These are phyloP conservation scores for Euura saliciscinereae DNA, from an alignment of 1,140 invertebrate species.

Conservation along the genomic window DNA sequence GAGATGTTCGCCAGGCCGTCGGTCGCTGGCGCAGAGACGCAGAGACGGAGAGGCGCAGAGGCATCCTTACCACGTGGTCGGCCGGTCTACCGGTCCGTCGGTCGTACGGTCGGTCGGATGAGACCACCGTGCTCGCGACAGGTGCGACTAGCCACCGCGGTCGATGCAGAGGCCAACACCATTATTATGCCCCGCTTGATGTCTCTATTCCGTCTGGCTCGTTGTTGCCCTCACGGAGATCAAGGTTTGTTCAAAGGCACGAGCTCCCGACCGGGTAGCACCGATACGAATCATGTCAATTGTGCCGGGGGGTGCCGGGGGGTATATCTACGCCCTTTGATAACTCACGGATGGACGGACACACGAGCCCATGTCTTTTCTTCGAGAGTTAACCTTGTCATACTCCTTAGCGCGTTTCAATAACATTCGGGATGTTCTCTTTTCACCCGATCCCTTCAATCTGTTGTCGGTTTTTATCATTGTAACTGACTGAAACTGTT, in stretches of 20 bases:
- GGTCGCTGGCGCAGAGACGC: not conserved
- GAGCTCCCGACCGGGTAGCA: not conserved
- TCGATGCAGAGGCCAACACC: slow-evolving; percentile 51
- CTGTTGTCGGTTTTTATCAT: too few relatives aligned
- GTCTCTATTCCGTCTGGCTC: slow-evolving; percentile 6
- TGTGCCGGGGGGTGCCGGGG: not conserved
- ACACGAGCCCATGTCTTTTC: too few relatives aligned
- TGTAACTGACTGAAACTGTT: too few relatives aligned
- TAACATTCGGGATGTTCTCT: too few relatives aligned
- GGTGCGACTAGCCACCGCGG: slow-evolving; percentile 54
- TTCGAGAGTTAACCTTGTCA: too few relatives aligned
- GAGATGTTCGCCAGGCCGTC: slow-evolving; percentile 2
- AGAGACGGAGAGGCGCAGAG: slow-evolving; percentile 25
- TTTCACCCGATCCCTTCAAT: too few relatives aligned
- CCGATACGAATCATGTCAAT: not conserved
- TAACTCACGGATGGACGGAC: too few relatives aligned
- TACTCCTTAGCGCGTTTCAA: too few relatives aligned
- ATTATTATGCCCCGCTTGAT: slow-evolving; percentile 30
- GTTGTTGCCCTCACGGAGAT: slow-evolving; percentile 4
- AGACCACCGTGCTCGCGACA: slow-evolving; percentile 56
- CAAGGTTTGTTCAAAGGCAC: slow-evolving; percentile 3
- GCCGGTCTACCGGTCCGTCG: slow-evolving; percentile 36
- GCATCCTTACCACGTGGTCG: too few relatives aligned
- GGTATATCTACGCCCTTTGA: too few relatives aligned
- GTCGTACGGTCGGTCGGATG: slow-evolving; percentile 42